Base-by-base conservation (phyloP, 2,797 vertebrate species). In the Falco columbarius region DNA sequence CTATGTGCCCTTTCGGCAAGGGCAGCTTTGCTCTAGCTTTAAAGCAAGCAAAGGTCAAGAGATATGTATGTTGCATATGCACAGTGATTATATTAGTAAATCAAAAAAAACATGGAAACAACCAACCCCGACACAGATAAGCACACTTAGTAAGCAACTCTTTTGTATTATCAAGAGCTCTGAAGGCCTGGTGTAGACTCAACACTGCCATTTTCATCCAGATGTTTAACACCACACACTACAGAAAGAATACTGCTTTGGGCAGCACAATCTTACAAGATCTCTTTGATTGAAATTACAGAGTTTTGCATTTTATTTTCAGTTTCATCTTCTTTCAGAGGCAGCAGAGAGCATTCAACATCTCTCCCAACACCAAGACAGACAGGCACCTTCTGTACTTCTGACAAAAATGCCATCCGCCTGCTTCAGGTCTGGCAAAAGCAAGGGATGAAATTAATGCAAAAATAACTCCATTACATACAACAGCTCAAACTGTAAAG, bases 321-420 rank as follows among this genome's bases (percentile, higher is more conserved):
- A 77, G 38, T 81, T 93, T 92, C 61, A 90, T 84, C 73, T 92
- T 96, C 95, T 84, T 95, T 84, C 70, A 66, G 71, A 88, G 38
- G 86, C 82, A 79, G 59, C 10, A n/a, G 72, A 81, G 61, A 83
- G 19, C 0, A 0, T 80, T 89, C 58, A 81, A 15, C 22, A 68
- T 36, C n/a, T 66, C 76, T 55, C 24, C 68, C 42, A 95, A 85
- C 67, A 89, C 68, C 62, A 82, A 34, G 54, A 86, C 54, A 85
- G 49, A 67, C 16, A 82, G 70, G 59, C 59, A 94, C 56, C 65
- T 81, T 70, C 76, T 62, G 27, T 30, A 71, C 30, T 59, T 73
- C 67, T 34, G 8, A 85, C 66, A 90, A 67, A 86, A 82, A 32
- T 3, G 13, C 7, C 77, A 77, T 36, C 54, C 32, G 63, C 44